Percentiles rank a stretch among this genome's conserved stretches.
These are phyloP conservation scores for Amblyopsis hoosieri DNA, from an alignment of 2,797 vertebrate species.

Conservation along the genomic window DNA sequence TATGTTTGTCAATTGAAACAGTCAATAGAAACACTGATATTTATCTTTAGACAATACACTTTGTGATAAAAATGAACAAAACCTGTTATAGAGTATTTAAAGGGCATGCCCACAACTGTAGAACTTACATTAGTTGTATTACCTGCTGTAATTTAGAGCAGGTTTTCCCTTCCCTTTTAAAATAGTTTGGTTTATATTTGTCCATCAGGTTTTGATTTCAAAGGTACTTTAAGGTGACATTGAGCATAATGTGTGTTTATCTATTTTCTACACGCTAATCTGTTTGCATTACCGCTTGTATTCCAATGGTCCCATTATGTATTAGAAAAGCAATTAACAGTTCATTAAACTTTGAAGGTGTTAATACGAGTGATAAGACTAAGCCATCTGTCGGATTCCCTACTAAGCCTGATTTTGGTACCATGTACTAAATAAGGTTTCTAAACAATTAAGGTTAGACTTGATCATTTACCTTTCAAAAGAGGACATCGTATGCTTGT, in stretches of 20 bases:
- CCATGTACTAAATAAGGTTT: conserved; percentile 74
- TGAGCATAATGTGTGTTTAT: conserved; percentile 78
- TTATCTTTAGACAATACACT: too few relatives aligned
- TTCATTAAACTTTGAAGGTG: conserved; percentile 84
- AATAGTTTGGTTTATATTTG: conserved; percentile 7
- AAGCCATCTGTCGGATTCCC: conserved; percentile 83
- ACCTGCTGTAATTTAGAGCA: background rate
- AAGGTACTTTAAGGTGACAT: conserved; percentile 81
- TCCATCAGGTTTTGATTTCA: conserved; percentile 72
- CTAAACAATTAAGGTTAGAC: conserved; percentile 80
- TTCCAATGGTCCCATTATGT: conserved; percentile 78
- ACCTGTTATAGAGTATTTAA: too few relatives aligned
- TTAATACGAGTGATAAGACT: conserved; percentile 84
- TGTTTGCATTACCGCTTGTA: conserved; percentile 80
- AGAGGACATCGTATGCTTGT: conserved; percentile 73
- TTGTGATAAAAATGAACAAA: too few relatives aligned
- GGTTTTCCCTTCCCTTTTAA: background rate
- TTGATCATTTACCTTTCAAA: conserved; percentile 81
- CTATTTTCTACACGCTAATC: conserved; percentile 79
- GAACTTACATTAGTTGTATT: background rate
- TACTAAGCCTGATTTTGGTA: conserved; percentile 70
- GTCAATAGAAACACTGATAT: too few relatives aligned
- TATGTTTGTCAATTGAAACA: conserved; percentile 17
- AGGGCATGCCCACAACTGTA: background rate
- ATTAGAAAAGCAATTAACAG: conserved; percentile 85